Evolutionary conservation across 2,888 invertebrate genomes (phyloP), one percentile per base, ranked within the genome.

Genomic region (Dryocosmus kuriphilus): DNA sequence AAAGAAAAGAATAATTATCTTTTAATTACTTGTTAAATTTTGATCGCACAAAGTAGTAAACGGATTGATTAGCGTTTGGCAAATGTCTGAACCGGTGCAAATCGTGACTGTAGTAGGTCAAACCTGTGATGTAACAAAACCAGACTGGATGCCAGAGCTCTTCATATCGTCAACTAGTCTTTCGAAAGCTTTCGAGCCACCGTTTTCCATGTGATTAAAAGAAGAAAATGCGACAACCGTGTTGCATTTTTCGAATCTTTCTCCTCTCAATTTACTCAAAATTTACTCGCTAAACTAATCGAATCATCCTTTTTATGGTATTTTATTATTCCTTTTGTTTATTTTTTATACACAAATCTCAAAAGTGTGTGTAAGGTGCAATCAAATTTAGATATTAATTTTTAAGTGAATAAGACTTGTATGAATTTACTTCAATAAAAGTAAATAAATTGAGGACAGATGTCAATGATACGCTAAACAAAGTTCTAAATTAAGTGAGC

Each of bases 91-190:
- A 71, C 71, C 76, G 51, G 73, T 41, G 24, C 35, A 55, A 62
- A 74, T 74, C 71, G 51, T 75, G 75, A 62, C 79, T 73, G 67
- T 30, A 71, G 77, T 55, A 76, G 63, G 67, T 77, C 65, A 65
- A 30, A 32, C 74, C 38, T 19, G 76, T 81, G 80, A 81, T 78
- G 81, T 81, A 81, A 81, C 77, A 62, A 74, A 75, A 75, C 57
- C 55, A n/a, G 77, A 71, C 35, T 51, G 74, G 71, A 77, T 78
- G 76, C 67, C 76, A 75, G 77, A 79, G 76, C 27, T 55, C 76
- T 76, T 76, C 79, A 80, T 82, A 80, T 82, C 80, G 75, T 55
- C 24, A 41, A 57, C 24, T 76, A 82, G 80, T 82, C 76, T 80
- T 35, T 57, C 61, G 74, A 76, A 80, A 65, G 76, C 79, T 78